phyloP scores from a whole-genome alignment of 2,888 invertebrate genomes.

The Calameuta pallipes region DNA sequence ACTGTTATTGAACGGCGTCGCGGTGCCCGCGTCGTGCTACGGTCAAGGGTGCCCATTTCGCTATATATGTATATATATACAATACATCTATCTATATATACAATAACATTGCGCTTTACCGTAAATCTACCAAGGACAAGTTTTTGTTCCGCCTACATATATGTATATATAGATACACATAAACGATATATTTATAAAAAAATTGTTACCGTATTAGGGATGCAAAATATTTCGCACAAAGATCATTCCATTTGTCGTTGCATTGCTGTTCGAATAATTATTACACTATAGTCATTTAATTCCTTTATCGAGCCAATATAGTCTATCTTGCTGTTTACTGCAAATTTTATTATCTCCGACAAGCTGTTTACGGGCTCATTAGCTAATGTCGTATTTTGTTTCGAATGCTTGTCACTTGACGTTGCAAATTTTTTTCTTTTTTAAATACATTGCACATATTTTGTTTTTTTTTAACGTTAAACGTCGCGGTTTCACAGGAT shows the following conservation, averaged over 20 bases:
- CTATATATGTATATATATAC: background rate
- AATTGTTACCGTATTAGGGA: background rate
- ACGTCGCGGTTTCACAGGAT: background rate
- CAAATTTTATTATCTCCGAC: background rate
- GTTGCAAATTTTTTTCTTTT: background rate
- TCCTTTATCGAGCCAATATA: background rate
- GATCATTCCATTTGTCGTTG: background rate
- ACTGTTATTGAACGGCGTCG: constrained; percentile 1
- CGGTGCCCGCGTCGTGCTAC: background rate
- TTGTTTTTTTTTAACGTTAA: background rate
- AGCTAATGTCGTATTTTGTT: background rate
- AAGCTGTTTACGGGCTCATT: background rate
- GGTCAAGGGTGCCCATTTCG: background rate
- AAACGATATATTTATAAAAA: background rate
- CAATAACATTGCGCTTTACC: background rate
- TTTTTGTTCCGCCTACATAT: background rate
- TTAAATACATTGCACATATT: too few species aligned
- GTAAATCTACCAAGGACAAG: background rate
- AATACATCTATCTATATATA: background rate
- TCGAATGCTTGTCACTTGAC: background rate
- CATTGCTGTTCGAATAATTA: background rate
- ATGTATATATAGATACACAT: too few species aligned
- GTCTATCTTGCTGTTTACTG: background rate
- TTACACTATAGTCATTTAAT: background rate
- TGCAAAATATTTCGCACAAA: background rate